Conservation (phyloP, 2,888 invertebrate genomes). For the Cheilosia urbana region DNA sequence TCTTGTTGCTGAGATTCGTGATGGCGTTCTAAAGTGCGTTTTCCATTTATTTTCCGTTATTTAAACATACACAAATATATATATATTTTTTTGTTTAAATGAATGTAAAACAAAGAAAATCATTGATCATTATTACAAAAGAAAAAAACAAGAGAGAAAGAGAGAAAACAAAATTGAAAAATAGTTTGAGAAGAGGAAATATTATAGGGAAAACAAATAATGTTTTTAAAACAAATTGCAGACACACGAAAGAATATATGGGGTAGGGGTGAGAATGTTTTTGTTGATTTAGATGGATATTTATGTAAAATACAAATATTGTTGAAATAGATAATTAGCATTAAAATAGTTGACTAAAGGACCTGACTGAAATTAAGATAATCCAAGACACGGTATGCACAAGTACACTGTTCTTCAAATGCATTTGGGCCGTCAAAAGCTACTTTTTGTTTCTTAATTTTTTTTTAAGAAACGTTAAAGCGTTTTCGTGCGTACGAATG, state of each 20-base stretch:
- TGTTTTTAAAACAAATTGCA: conserved; percentile 11
- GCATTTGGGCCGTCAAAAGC: too few relatives aligned
- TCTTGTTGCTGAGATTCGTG: conserved; percentile 79
- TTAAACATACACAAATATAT: conserved; percentile 15
- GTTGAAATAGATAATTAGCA: neutral
- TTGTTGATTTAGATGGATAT: neutral
- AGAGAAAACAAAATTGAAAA: conserved; percentile 45
- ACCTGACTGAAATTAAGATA: neutral
- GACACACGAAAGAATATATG: conserved; percentile 1
- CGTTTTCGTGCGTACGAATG: too few relatives aligned
- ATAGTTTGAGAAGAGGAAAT: conserved; percentile 26
- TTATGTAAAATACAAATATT: neutral
- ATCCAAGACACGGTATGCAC: neutral
- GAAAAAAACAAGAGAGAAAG: conserved; percentile 42
- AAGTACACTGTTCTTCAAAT: too few relatives aligned
- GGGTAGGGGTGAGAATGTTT: conserved; percentile 6
- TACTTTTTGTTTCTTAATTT: too few relatives aligned
- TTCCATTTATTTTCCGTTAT: conserved; percentile 61
- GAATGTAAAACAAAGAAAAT: conserved; percentile 70
- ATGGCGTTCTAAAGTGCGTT: conserved; percentile 75
- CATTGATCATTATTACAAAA: conserved; percentile 69
- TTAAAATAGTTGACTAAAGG: neutral
- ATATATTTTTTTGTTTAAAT: conserved; percentile 67
- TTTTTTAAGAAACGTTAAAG: too few relatives aligned
- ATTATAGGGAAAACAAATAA: neutral